Evolutionary conservation across 2,888 invertebrate species (phyloP), one percentile per base, ranked within the genome.

Genomic region (Cephus spinipes): DNA sequence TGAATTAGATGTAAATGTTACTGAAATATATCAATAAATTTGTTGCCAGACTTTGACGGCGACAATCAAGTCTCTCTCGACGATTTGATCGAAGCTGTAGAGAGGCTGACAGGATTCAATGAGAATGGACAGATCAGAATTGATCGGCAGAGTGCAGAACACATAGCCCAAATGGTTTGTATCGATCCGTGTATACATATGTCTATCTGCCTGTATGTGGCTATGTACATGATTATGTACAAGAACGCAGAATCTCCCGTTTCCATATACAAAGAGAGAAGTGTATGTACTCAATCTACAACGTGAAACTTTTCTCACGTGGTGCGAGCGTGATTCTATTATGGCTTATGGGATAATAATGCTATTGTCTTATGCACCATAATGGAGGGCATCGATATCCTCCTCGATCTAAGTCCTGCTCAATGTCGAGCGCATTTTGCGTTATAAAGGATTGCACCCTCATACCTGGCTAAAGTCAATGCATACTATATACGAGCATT

Each of bases 51-150:
- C 92, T 92, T 94, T 82, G 94, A 95, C 83, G 93, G 93, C 71
- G 95, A 95, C 86, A 93, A 93, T 83, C 93, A 93, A 88, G 93
- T 95, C 75, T 93, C 93, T 11, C 90, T 91, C 71, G 90, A 91
- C 35, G 95, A 95, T 88, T 92, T 95, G 73, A 90, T 91, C 78
- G 90, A 92, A 74, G 93, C 94, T 36, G 90, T 95, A 73, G 93
- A 94, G 84, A 92, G 93, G 74, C 85, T 95, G 77, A 94, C 93
- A 12, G 87, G 88, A 80, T 90, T 89, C 73, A 82, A 89, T 2
- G 86, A 88, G 34, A 87, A 90, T 32, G 89, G 89, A 12, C 84
- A 87, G 12, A 87, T 88, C 73, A 87, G 89, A 79, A 89, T 94
- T 55, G 92, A 92, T 76, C 84, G 85, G 12, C 89, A 91, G 35